phyloP scores from a whole-genome alignment of 2,888 invertebrate species.

The Synergus itoensis region DNA sequence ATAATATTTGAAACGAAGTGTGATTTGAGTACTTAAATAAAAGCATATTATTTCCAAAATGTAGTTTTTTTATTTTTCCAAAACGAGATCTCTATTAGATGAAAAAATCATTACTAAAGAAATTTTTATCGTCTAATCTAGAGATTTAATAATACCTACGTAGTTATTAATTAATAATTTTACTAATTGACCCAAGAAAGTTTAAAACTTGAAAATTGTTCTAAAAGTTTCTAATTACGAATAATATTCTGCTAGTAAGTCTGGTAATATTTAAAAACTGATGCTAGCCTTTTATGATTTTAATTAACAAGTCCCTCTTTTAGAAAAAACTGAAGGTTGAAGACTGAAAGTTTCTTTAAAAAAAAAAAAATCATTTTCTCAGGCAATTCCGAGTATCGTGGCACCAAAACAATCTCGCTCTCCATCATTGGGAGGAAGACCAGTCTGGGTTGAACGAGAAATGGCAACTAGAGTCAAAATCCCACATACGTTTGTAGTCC shows the following conservation, averaged over 20 bases:
- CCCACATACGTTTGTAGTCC: slow-evolving; percentile 98
- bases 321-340: neutral
- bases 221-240: neutral
- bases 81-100: slow-evolving; percentile 27
- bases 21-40: slow-evolving; percentile 36
- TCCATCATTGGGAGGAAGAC: slow-evolving; percentile 85
- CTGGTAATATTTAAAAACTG: neutral
- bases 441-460: slow-evolving; percentile 86
- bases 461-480: slow-evolving; percentile 83
- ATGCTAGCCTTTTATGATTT: neutral
- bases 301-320: neutral
- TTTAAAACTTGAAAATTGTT: neutral
- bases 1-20: neutral
- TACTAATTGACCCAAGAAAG: neutral
- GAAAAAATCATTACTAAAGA: neutral
- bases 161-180: neutral
- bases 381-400: slow-evolving; percentile 74
- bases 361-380: slow-evolving; percentile 34
- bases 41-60: slow-evolving; percentile 42
- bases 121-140: neutral
- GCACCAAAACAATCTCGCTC: slow-evolving; percentile 83
- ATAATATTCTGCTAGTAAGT: neutral
- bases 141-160: neutral
- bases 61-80: slow-evolving; percentile 50
- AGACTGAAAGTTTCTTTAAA: neutral